These are phyloP conservation scores for Muscidifurax raptorellus DNA, from an alignment of 1,140 invertebrate species.

Conservation along the genomic window DNA sequence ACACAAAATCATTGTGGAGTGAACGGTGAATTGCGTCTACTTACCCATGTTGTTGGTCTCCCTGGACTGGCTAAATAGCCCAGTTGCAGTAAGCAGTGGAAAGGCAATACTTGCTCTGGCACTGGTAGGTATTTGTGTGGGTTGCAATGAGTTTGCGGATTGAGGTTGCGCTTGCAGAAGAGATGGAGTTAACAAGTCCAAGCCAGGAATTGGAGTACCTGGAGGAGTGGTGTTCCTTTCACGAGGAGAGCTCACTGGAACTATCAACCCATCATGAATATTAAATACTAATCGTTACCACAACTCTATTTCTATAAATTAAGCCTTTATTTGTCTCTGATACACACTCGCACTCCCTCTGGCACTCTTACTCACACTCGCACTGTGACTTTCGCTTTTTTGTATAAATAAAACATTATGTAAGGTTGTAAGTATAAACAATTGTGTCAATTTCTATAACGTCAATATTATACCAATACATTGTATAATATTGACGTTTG, in stretches of 20 bases:
- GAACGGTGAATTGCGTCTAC: slow-evolving; percentile 49
- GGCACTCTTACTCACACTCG: too few relatives aligned
- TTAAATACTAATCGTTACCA: too few relatives aligned
- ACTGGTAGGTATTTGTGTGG: slow-evolving; percentile 81
- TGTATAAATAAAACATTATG: too few relatives aligned
- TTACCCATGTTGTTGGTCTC: slow-evolving; percentile 72
- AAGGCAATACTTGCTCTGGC: slow-evolving; percentile 86
- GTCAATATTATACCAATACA: too few relatives aligned
- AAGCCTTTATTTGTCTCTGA: too few relatives aligned
- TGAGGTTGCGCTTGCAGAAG: slow-evolving; percentile 67
- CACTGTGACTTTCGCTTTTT: too few relatives aligned
- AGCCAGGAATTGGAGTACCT: slow-evolving; percentile 69
- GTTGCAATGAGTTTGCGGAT: slow-evolving; percentile 77
- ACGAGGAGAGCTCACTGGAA: slow-evolving; percentile 70
- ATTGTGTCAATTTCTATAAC: too few relatives aligned
- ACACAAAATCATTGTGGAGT: background rate
- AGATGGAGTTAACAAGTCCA: slow-evolving; percentile 70
- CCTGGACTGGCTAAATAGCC: slow-evolving; percentile 72
- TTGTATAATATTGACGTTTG: too few relatives aligned
- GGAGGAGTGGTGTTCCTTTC: slow-evolving; percentile 67
- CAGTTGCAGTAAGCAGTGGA: slow-evolving; percentile 79
- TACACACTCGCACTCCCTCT: too few relatives aligned
- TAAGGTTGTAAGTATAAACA: too few relatives aligned
- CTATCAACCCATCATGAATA: slow-evolving; percentile 72
- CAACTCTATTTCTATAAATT: too few relatives aligned